Evolutionary conservation across 1,140 invertebrate genomes (phyloP), one percentile per base, ranked within the genome.

Genomic region (Fopius arisanus): DNA sequence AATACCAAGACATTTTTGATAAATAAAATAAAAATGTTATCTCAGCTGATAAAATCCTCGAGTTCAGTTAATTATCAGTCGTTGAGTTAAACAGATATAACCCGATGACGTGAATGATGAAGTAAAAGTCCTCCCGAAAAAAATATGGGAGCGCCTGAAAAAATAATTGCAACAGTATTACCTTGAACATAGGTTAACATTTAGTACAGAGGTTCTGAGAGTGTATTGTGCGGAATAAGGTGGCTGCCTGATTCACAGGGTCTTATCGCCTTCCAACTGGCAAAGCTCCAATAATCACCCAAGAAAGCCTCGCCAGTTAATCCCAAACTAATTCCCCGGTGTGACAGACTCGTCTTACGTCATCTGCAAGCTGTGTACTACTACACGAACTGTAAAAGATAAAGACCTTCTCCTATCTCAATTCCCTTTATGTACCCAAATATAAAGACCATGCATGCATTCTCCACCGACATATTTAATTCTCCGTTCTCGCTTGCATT

Each of bases 221-320:
- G 54, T 19, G 23, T 48, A 59, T 59, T 19, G 19, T 26, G 23
- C 10, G 26, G 28, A 65, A 65, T 65, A 65, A 31, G 73, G 66
- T 74, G 23, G 73, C 63, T 54, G 74, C 67, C 79, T 81, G 82
- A 84, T 84, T 83, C 82, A 80, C 81, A 81, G 78, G 75, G 80
- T 84, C 81, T 85, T 81, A 83, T 84, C 82, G 81, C 81, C 78
- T 80, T 81, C 75, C 80, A 80, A 79, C 83, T 81, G 82, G 82
- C 79, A 83, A 84, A 84, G 80, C 79, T 84, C 78, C 81, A 81
- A 83, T 84, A 86, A 86, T 84, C 82, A 81, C 79, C 78, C 79
- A 23, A 59, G 72, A 81, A 86, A 86, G 82, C 83, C 82, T 78
- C 75, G 80, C 74, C 77, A 78, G 81, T 85, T 84, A 84, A 85